Conservation (phyloP, 2,113 vertebrate genomes). For the Salvelinus sp. region DNA sequence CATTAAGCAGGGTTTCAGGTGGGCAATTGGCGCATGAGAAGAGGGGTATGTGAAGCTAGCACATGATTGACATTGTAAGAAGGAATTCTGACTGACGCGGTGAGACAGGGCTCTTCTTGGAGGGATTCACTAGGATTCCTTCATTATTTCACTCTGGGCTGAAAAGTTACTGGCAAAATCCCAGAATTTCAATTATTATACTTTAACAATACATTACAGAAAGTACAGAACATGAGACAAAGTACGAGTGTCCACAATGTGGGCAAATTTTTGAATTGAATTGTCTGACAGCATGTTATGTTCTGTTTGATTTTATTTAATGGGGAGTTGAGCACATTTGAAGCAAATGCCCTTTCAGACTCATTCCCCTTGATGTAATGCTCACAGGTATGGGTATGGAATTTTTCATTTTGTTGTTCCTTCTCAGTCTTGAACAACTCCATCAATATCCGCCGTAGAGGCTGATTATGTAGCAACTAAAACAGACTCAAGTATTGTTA, state of each 20-base stretch:
- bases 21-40: slow-evolving; percentile 28
- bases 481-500: slow-evolving; percentile 22
- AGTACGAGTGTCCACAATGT: background rate
- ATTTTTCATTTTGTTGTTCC: too few relatives aligned
- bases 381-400: too few relatives aligned
- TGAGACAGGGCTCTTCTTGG: slow-evolving; percentile 5
- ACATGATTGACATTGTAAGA: slow-evolving; percentile 66
- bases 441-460: too few relatives aligned
- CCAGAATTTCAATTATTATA: background rate
- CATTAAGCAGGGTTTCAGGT: slow-evolving; percentile 53
- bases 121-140: slow-evolving; percentile 54
- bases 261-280: background rate
- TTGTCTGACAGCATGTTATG: background rate
- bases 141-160: slow-evolving; percentile 51
- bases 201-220: background rate
- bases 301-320: background rate
- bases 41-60: slow-evolving; percentile 45
- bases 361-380: too few relatives aligned
- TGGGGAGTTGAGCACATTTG: background rate
- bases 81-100: slow-evolving; percentile 31
- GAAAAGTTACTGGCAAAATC: background rate
- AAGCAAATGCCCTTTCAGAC: too few relatives aligned
- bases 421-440: too few relatives aligned
- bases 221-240: background rate
- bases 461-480: too few relatives aligned